These are phyloP conservation scores for Ectemnius continuus DNA, from an alignment of 2,888 invertebrate genomes.

Conservation along the genomic window DNA sequence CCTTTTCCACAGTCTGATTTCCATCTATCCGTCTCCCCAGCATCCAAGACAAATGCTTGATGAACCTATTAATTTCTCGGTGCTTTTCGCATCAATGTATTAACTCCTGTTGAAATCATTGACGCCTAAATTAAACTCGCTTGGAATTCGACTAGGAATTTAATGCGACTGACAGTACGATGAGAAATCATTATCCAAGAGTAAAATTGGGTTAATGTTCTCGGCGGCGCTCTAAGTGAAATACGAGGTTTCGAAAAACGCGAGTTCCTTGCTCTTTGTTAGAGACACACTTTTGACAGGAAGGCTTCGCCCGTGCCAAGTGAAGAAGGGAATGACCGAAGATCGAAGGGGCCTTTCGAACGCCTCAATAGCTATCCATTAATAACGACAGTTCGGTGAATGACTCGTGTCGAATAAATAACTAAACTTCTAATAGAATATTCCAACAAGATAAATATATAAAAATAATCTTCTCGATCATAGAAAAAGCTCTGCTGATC, in stretches of 20 bases:
- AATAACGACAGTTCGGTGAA: no score
- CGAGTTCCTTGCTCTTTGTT: conserved; percentile 48
- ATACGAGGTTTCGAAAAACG: conserved; percentile 26
- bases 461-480: no score
- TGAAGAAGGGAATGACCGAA: conserved; percentile 49
- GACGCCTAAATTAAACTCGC: not conserved
- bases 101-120: not conserved
- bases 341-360: conserved; percentile 38
- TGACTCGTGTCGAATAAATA: no score
- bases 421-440: no score
- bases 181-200: not conserved
- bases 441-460: no score
- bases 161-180: not conserved
- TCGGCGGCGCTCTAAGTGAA: not conserved
- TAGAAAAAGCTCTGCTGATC: not conserved
- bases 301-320: conserved; percentile 39
- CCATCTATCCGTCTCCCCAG: conserved; percentile 21
- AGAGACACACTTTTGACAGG: conserved; percentile 43
- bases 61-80: not conserved
- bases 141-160: not conserved
- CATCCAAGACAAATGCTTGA: not conserved
- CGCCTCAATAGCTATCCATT: not conserved
- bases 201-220: conserved; percentile 13
- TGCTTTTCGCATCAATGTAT: not conserved
- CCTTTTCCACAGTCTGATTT: conserved; percentile 30